A percentile compares a stretch with the other conserved stretches of the same genome.
phyloP scores from a whole-genome alignment of 2,797 vertebrate species.

The Spinibarbus caldwelli region DNA sequence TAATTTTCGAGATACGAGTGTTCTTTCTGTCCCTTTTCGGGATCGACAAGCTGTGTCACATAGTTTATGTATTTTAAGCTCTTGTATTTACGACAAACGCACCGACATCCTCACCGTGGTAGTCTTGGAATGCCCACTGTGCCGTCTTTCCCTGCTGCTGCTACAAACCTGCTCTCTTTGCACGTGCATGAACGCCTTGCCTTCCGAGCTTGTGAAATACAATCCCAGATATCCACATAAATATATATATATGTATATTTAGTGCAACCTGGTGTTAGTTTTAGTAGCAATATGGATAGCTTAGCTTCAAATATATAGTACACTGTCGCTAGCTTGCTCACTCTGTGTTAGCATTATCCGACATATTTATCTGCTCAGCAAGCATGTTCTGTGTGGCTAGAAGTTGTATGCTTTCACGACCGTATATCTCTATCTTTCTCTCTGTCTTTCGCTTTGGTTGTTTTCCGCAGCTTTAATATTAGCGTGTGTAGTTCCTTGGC shows the following conservation, averaged over 20 bases:
- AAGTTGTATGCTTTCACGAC: slow-evolving; percentile 62
- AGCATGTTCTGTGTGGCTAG: slow-evolving; percentile 78
- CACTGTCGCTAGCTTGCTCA: slow-evolving; percentile 78
- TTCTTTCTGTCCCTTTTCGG: slow-evolving; percentile 39
- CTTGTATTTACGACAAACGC: slow-evolving; percentile 22
- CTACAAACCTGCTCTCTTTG: slow-evolving; percentile 77
- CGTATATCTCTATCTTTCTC: slow-evolving; percentile 54
- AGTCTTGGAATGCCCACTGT: slow-evolving; percentile 63
- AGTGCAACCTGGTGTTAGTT: slow-evolving; percentile 72
- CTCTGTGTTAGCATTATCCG: slow-evolving; percentile 69
- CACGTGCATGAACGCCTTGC: slow-evolving; percentile 82
- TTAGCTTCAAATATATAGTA: slow-evolving; percentile 77
- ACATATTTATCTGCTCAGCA: slow-evolving; percentile 71
- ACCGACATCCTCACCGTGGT: slow-evolving; percentile 58
- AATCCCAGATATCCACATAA: slow-evolving; percentile 67
- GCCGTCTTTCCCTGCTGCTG: slow-evolving; percentile 65
- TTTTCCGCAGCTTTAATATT: slow-evolving; percentile 73
- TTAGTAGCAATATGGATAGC: slow-evolving; percentile 72
- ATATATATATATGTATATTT: slow-evolving; percentile 40
- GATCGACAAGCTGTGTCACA: slow-evolving; percentile 65
- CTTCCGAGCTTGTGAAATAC: slow-evolving; percentile 73
- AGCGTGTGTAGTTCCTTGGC: slow-evolving; percentile 74
- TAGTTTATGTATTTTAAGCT: slow-evolving; percentile 54
- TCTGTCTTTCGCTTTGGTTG: slow-evolving; percentile 69
- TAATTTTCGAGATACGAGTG: slow-evolving; percentile 2